Evolutionary conservation across 2,113 vertebrate species (phyloP), one percentile per base, ranked within the genome.

Genomic region (Bos javanicus): DNA sequence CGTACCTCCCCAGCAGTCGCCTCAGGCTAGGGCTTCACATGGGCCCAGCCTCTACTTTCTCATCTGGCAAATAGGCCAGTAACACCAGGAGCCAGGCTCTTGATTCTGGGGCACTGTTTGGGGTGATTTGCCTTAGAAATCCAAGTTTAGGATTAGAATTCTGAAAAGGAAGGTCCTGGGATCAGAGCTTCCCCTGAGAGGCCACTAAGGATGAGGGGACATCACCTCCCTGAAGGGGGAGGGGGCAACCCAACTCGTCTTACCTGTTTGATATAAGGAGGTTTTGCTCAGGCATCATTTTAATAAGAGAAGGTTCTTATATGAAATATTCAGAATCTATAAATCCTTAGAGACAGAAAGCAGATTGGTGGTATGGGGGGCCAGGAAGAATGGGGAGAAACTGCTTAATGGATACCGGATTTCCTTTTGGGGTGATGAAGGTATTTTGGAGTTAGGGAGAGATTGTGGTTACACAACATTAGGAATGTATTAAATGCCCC

Each of bases 401-500:
- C 19, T 5, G n/a, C 21, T 11, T 8, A 2, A 10, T 10, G 67
- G 80, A 36, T 15, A 2, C 1, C 0, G 8, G 15, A 39, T 1
- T 50, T 39, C 46, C 57, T 59, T 57, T 36, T 33, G 30, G 67
- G 26, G 8, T n/a, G 39, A 83, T 26, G 54, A 26, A 50, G 19
- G 7, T 36, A 21, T 64, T 50, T 83, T 26, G 1, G 60, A 76
- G 3, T 62, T 36, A 21, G 60, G 33, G 2, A 56, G 89, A 86
- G 81, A 60, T 15, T 11, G 28, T 2, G 14, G 33, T 17, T 26
- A 19, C 19, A 36, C 15, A 14, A 2, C 39, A 2, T 13, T 33
- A 26, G 50, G 33, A 71, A 36, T 74, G 43, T 59, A 50, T n/a
- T 23, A 14, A 81, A 48, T 26, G 59, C 57, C 59, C 16, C 28